These are phyloP conservation scores for Drosophila azteca DNA, from an alignment of 1,140 invertebrate genomes.

Conservation along the genomic window DNA sequence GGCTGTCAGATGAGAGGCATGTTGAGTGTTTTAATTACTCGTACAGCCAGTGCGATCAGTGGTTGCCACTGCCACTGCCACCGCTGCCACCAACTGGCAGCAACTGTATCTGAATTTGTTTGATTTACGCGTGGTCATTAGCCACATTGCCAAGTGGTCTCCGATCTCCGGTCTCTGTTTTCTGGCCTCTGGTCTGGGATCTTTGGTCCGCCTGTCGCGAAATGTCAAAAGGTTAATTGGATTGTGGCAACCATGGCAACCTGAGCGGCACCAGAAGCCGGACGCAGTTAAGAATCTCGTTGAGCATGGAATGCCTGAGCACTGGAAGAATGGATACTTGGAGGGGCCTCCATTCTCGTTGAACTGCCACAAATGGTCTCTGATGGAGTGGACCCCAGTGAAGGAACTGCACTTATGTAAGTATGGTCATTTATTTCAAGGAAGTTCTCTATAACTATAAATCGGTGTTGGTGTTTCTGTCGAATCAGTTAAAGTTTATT, in stretches of 20 bases:
- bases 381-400: constrained; percentile 8
- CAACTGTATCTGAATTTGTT: constrained; percentile 45
- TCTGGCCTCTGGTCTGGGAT: constrained; percentile 28
- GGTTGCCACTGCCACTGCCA: constrained; percentile 39
- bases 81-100: constrained; percentile 30
- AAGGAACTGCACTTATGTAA: neutral
- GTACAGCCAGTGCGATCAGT: constrained; percentile 26
- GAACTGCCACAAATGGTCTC: constrained; percentile 21
- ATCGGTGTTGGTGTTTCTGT: too few species aligned
- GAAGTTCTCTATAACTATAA: too few species aligned
- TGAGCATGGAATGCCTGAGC: constrained; percentile 36
- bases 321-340: constrained; percentile 5
- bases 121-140: constrained; percentile 61
- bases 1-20: constrained; percentile 36
- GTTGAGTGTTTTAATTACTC: constrained; percentile 61
- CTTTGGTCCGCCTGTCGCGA: constrained; percentile 37
- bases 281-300: constrained; percentile 49
- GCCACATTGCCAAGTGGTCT: constrained; percentile 40
- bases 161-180: constrained; percentile 28
- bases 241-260: constrained; percentile 51
- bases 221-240: constrained; percentile 65
- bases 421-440: too few species aligned
- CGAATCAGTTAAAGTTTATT: too few species aligned
- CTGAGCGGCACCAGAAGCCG: constrained; percentile 26
- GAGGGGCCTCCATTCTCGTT: too few species aligned